Percentiles rank a stretch among this genome's conserved stretches.
phyloP scores from a whole-genome alignment of 2,113 vertebrate species.

The Corvus moneduloides region DNA sequence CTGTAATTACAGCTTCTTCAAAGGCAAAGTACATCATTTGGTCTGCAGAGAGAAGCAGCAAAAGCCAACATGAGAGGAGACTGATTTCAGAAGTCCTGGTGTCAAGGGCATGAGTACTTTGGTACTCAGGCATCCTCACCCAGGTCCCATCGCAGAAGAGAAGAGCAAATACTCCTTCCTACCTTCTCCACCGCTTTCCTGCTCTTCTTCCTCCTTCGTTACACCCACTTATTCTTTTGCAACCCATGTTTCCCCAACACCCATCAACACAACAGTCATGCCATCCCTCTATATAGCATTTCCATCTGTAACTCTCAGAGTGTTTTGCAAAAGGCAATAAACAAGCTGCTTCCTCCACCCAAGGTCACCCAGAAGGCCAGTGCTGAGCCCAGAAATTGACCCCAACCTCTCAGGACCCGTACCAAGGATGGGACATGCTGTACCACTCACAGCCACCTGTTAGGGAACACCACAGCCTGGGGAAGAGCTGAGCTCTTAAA shows the following conservation, averaged over 20 bases:
- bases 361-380: background rate
- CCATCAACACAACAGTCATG: background rate
- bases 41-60: background rate
- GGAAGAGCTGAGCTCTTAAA: conserved; percentile 13
- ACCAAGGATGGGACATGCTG: background rate
- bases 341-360: conserved; percentile 16
- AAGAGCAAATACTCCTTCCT: background rate
- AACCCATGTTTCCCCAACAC: conserved; percentile 8
- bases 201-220: background rate
- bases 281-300: background rate
- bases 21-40: background rate
- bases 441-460: conserved; percentile 31
- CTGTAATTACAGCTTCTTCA: conserved; percentile 56
- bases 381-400: background rate
- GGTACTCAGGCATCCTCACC: background rate
- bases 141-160: background rate
- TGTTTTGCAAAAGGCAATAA: background rate
- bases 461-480: background rate
- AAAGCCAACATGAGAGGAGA: background rate
- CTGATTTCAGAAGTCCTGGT: background rate
- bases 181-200: background rate
- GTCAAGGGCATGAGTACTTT: background rate
- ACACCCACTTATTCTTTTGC: background rate
- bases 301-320: conserved; percentile 6
- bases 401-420: background rate